Percentiles rank a stretch among this genome's conserved stretches.
These are phyloP conservation scores for Columba livia DNA, from an alignment of 2,113 vertebrate genomes.

Conservation along the genomic window DNA sequence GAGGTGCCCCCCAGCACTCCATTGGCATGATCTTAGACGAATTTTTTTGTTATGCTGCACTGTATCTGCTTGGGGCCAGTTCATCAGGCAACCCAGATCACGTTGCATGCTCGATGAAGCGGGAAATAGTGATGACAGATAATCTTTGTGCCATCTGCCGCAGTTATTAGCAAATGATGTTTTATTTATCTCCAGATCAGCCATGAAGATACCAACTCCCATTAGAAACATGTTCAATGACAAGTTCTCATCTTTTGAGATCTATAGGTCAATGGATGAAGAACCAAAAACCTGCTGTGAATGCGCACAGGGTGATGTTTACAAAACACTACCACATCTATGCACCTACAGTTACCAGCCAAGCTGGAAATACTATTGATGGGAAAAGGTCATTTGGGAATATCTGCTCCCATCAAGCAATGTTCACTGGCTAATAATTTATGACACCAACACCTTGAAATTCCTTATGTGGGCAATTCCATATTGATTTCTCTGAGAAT, in stretches of 20 bases:
- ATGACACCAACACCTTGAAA: background rate
- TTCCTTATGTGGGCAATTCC: background rate
- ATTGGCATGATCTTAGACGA: background rate
- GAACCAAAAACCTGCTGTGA: background rate
- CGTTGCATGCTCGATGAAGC: slow-evolving; percentile 46
- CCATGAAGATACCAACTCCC: background rate
- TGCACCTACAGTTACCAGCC: background rate
- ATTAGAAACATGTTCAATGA: background rate
- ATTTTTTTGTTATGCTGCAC: background rate
- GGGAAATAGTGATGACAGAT: slow-evolving; percentile 24
- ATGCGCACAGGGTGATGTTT: background rate
- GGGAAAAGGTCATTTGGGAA: background rate
- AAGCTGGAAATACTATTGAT: background rate
- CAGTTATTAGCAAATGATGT: slow-evolving; percentile 52
- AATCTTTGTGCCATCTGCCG: slow-evolving; percentile 58
- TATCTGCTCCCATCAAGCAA: background rate
- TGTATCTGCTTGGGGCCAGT: background rate
- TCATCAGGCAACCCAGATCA: slow-evolving; percentile 49
- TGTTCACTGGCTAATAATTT: background rate
- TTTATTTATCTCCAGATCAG: slow-evolving; percentile 57
- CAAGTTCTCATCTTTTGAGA: background rate
- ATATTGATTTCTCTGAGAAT: background rate
- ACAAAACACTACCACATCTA: background rate
- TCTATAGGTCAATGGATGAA: background rate
- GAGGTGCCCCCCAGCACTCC: background rate